phyloP scores from a whole-genome alignment of 2,113 vertebrate genomes.

The Tursiops truncatus region DNA sequence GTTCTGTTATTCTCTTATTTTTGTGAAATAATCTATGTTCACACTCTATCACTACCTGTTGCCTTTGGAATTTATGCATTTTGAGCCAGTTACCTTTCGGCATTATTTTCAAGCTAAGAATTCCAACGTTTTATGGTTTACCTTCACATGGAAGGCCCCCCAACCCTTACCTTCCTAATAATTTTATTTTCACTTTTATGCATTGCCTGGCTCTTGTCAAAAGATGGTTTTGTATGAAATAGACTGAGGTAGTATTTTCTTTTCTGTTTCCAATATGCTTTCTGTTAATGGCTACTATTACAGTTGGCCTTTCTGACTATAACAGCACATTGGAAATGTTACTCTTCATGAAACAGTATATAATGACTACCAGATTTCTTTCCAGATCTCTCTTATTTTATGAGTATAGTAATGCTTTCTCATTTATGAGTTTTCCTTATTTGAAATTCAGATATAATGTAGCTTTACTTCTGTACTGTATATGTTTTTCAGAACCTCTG shows the following conservation, averaged over 20 bases:
- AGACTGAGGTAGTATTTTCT: constrained; percentile 49
- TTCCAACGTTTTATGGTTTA: constrained; percentile 17
- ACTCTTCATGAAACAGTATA: constrained; percentile 37
- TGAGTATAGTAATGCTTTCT: constrained; percentile 50
- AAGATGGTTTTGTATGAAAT: constrained; percentile 45
- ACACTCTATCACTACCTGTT: not conserved
- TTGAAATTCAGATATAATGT: constrained; percentile 60
- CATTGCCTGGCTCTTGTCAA: constrained; percentile 55
- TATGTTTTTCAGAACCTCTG: constrained; percentile 57
- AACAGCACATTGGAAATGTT: constrained; percentile 33
- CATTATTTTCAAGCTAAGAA: not conserved
- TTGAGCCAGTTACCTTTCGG: constrained; percentile 26
- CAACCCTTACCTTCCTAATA: not conserved
- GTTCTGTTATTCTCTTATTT: not conserved
- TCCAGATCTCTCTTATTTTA: constrained; percentile 59
- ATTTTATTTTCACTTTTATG: constrained; percentile 59
- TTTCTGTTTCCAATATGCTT: constrained; percentile 48
- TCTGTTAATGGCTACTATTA: constrained; percentile 55
- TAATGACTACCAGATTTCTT: constrained; percentile 65
- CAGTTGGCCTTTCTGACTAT: constrained; percentile 35
- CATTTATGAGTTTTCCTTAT: constrained; percentile 63
- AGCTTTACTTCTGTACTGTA: constrained; percentile 51
- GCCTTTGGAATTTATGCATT: not conserved
- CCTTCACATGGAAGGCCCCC: not conserved
- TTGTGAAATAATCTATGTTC: constrained; percentile 20